Evolutionary conservation across 2,888 invertebrate genomes (phyloP).

Genomic region (Sinohyriopsis cumingii): DNA sequence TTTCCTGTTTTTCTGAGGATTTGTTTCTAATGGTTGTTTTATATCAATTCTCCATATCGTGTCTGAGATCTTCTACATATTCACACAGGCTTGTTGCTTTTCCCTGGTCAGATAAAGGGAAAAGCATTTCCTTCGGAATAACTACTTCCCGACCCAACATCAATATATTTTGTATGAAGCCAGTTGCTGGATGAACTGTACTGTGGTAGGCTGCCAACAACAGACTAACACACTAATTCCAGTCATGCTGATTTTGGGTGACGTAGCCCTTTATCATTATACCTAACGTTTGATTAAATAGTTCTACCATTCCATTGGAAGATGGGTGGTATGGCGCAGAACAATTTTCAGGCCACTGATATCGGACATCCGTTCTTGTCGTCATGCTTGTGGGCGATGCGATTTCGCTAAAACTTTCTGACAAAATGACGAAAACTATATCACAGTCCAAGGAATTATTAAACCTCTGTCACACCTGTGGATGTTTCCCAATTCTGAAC

Average conservation of each 20-base stretch:
- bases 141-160: constrained; percentile 13
- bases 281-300: constrained; percentile 9
- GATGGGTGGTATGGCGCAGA: constrained; percentile 10
- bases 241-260: constrained; percentile 4
- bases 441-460: constrained; percentile 8
- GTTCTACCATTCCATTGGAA: constrained; percentile 13
- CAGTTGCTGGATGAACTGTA: constrained; percentile 9
- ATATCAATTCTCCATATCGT: background rate
- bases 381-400: constrained; percentile 1
- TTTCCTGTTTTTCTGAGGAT: constrained; percentile 1
- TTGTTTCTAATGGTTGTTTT: background rate
- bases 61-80: background rate
- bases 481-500: constrained; percentile 12
- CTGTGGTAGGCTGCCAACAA: constrained; percentile 6
- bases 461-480: constrained; percentile 5
- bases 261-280: constrained; percentile 7
- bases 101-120: background rate
- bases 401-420: background rate
- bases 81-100: background rate
- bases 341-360: constrained; percentile 3
- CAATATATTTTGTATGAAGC: constrained; percentile 11
- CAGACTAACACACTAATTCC: constrained; percentile 6
- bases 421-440: background rate
- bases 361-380: background rate
- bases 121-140: background rate